Evolutionary conservation across 1,140 invertebrate species (phyloP).

Genomic region (Sesamia nonagrioides): DNA sequence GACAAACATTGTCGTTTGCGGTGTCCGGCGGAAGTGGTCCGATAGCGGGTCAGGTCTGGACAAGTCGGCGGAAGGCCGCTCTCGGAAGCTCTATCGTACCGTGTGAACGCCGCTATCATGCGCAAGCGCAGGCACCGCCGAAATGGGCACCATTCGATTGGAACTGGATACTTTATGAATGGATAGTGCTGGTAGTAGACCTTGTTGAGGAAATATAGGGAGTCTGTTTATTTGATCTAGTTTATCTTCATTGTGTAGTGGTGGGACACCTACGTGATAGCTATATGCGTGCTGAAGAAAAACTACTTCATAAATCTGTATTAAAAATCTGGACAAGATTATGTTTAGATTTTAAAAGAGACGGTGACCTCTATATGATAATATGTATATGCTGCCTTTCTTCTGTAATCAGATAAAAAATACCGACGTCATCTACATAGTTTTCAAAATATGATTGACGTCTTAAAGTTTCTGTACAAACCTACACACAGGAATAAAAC

Average conservation of each 20-base stretch:
- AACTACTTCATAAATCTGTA: too few species aligned
- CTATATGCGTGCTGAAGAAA: neutral
- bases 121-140: slow-evolving; percentile 40
- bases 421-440: too few species aligned
- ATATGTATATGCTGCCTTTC: too few species aligned
- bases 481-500: too few species aligned
- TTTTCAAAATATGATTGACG: too few species aligned
- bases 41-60: slow-evolving; percentile 66
- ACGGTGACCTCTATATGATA: too few species aligned
- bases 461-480: too few species aligned
- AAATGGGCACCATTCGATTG: slow-evolving; percentile 54
- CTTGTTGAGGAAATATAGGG: neutral
- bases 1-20: slow-evolving; percentile 55
- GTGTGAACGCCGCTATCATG: slow-evolving; percentile 70
- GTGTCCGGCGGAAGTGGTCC: slow-evolving; percentile 75
- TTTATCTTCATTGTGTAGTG: neutral
- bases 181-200: neutral
- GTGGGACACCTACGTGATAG: neutral
- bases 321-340: too few species aligned
- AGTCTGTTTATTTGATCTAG: neutral
- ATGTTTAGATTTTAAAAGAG: too few species aligned
- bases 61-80: slow-evolving; percentile 71
- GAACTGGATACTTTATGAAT: slow-evolving; percentile 41
- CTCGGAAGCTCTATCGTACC: slow-evolving; percentile 72
- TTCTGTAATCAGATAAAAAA: too few species aligned